Conservation (phyloP, 2,113 vertebrate species). For the Eulacestoma nigropectus region DNA sequence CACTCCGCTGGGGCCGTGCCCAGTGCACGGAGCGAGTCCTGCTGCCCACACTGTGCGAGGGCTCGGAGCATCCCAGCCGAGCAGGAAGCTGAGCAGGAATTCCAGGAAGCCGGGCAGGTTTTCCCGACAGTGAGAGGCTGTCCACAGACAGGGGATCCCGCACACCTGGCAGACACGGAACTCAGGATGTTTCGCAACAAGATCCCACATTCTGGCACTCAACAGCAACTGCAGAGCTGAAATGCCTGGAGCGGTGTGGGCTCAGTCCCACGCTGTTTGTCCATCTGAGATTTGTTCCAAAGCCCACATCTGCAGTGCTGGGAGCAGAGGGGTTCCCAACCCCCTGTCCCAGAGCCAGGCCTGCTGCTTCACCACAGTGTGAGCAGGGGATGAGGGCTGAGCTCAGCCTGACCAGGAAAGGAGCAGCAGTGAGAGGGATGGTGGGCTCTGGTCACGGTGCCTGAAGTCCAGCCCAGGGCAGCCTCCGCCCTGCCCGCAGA, state of each 20-base stretch:
- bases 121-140: not conserved
- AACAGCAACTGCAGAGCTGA: not conserved
- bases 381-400: not conserved
- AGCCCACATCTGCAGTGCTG: not conserved
- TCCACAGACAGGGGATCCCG: not conserved
- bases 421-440: fast-evolving
- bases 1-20: not conserved
- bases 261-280: not conserved
- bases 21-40: fast-evolving
- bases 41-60: fast-evolving
- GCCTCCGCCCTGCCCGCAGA: not conserved
- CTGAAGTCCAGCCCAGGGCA: not conserved
- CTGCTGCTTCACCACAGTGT: not conserved
- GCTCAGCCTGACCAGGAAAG: not conserved
- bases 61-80: not conserved
- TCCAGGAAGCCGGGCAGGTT: not conserved
- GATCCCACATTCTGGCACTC: not conserved
- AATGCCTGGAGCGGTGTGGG: not conserved
- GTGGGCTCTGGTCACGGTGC: fast-evolving
- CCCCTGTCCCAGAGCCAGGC: not conserved
- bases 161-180: not conserved
- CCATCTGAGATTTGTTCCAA: not conserved
- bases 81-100: not conserved
- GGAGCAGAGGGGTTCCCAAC: not conserved
- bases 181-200: not conserved